Evolutionary conservation across 2,888 invertebrate genomes (phyloP), one percentile per base, ranked within the genome.

Genomic region (Xylota segnis): DNA sequence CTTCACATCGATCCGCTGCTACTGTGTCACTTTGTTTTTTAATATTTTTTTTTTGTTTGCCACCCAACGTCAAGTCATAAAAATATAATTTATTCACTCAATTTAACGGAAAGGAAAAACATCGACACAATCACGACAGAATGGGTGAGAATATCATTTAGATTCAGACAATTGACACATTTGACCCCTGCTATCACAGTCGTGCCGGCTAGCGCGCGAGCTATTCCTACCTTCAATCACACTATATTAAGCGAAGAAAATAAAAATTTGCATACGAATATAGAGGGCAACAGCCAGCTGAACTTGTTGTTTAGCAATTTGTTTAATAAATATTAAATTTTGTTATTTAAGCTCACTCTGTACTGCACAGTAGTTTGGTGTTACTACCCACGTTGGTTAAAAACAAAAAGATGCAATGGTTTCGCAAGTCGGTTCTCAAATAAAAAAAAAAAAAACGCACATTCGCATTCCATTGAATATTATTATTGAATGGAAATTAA

Each of bases 91-190:
- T 47, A 63, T 43, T 61, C 43, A 63, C 0, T 34, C 10, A 58
- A 50, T 9, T 50, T 37, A 59, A 14, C 9, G 10, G 12, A 23
- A 23, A 14, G 34, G 2, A 40, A n/a, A 37, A 45, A 54, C 43
- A 58, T 40, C 27, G 40, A 32, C 58, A 65, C 58, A 76, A 76
- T 76, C 65, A 83, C 76, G 65, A 76, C 65, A 65, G 14, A 52
- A 43, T 47, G 18, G 76, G 76, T 71, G 70, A 63, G 74, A 77
- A 50, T 54, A 61, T 74, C 45, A 74, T 83, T 83, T 43, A 72
- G 58, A 78, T 74, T 61, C 68, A 40, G 34, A 66, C 68, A 83
- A 78, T 61, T 78, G 72, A 74, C 83, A 83, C 72, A 72, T 74
- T 37, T 78, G 83, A 83, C 78, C 78, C 72, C 63, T 27, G 58